Percentiles rank a stretch among this genome's conserved stretches.
Conservation (phyloP, 2,888 invertebrate genomes). For the Hermaeophaga mercurialis region DNA sequence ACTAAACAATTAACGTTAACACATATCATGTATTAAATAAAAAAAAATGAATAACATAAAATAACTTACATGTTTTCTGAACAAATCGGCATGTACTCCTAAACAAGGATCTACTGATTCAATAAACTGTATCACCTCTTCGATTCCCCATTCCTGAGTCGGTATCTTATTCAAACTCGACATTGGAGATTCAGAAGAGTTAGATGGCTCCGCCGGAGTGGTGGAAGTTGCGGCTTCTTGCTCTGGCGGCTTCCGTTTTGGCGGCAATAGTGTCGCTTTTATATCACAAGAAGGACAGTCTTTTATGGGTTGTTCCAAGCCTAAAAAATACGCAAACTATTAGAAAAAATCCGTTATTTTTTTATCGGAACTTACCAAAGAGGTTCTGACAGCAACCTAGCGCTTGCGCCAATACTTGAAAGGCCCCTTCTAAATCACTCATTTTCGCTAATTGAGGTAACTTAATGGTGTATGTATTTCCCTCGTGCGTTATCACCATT, state of each 20-base stretch:
- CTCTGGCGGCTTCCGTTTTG: constrained; percentile 60
- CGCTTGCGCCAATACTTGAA: constrained; percentile 60
- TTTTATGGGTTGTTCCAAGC: constrained; percentile 46
- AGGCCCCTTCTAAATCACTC: constrained; percentile 60
- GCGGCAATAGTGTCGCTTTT: constrained; percentile 42
- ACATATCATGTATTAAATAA: too few species aligned
- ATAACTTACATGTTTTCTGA: constrained; percentile 85
- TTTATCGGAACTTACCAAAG: constrained; percentile 55
- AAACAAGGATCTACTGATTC: constrained; percentile 83
- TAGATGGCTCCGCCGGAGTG: constrained; percentile 60
- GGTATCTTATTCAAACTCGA: constrained; percentile 59
- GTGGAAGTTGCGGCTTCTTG: constrained; percentile 74
- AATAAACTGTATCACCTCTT: constrained; percentile 92
- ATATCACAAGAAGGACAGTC: constrained; percentile 52
- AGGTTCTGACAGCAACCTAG: constrained; percentile 64
- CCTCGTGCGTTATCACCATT: constrained; percentile 52
- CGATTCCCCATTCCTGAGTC: constrained; percentile 90
- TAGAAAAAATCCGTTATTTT: too few species aligned
- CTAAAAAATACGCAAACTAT: constrained; percentile 38
- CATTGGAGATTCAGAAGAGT: constrained; percentile 46
- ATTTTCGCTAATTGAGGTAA: constrained; percentile 58
- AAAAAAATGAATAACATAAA: too few species aligned
- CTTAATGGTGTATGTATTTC: constrained; percentile 63
- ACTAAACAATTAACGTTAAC: too few species aligned
- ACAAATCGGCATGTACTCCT: constrained; percentile 87